Conservation (phyloP, 2,113 vertebrate genomes). For the Ageneiosus marmoratus region DNA sequence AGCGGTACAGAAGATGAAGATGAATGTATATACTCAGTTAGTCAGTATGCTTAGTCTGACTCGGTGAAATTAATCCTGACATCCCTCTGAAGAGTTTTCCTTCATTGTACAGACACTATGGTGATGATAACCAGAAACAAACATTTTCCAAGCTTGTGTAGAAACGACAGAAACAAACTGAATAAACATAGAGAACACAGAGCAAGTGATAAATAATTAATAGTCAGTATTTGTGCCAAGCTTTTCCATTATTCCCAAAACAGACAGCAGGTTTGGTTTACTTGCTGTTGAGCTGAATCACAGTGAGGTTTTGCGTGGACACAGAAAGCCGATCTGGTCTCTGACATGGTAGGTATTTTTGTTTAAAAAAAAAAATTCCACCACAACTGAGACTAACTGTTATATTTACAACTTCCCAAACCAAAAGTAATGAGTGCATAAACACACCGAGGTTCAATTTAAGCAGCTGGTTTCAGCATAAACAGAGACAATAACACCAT, state of each 20-base stretch:
- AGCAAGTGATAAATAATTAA: not conserved
- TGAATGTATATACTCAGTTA: too few relatives aligned
- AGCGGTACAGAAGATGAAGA: too few relatives aligned
- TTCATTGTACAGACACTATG: not conserved
- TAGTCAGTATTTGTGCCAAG: not conserved
- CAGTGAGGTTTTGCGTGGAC: not conserved
- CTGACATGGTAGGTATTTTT: not conserved
- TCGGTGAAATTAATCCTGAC: not conserved
- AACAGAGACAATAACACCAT: not conserved
- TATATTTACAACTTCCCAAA: not conserved
- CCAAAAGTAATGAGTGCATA: not conserved
- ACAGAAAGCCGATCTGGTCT: not conserved
- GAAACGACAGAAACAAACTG: not conserved
- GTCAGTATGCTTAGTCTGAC: too few relatives aligned
- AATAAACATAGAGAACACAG: not conserved
- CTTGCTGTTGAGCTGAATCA: not conserved
- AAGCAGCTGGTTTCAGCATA: not conserved
- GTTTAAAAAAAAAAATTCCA: not conserved
- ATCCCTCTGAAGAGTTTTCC: not conserved
- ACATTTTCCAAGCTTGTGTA: not conserved
- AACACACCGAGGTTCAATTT: not conserved
- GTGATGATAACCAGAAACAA: not conserved
- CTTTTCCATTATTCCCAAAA: not conserved
- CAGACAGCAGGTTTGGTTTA: not conserved
- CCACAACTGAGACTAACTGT: not conserved